These are phyloP conservation scores for Tanypteryx hageni DNA, from an alignment of 2,888 invertebrate species.

Conservation along the genomic window DNA sequence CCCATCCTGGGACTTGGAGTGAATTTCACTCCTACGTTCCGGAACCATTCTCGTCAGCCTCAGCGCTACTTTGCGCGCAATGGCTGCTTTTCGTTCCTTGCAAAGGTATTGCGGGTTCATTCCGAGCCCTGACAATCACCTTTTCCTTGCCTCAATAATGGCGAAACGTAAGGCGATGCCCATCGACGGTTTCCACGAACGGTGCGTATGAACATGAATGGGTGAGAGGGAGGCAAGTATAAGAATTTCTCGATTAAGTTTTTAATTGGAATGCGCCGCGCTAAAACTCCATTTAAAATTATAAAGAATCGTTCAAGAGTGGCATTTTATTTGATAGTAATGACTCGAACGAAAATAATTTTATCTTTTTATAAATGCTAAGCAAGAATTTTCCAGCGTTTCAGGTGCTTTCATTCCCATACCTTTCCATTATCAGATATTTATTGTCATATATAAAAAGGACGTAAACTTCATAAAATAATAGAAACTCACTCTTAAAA, in stretches of 20 bases:
- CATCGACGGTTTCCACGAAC: constrained; percentile 57
- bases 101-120: constrained; percentile 64
- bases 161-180: constrained; percentile 60
- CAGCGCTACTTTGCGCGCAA: constrained; percentile 63
- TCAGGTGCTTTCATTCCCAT: too few species aligned
- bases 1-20: not conserved
- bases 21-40: constrained; percentile 53
- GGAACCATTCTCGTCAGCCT: constrained; percentile 62
- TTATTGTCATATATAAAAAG: too few species aligned
- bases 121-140: constrained; percentile 53
- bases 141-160: constrained; percentile 56
- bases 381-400: too few species aligned
- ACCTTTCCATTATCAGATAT: too few species aligned
- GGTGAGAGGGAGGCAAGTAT: not conserved
- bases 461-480: too few species aligned
- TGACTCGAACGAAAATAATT: not conserved
- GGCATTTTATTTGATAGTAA: not conserved
- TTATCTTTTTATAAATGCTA: too few species aligned
- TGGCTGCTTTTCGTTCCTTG: constrained; percentile 57
- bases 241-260: constrained; percentile 56
- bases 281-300: not conserved
- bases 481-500: too few species aligned
- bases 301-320: not conserved
- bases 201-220: constrained; percentile 14
- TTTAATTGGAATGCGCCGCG: constrained; percentile 34